Percentiles rank a stretch among this genome's conserved stretches.
Conservation (phyloP, 2,113 vertebrate genomes). For the Sturnus vulgaris region DNA sequence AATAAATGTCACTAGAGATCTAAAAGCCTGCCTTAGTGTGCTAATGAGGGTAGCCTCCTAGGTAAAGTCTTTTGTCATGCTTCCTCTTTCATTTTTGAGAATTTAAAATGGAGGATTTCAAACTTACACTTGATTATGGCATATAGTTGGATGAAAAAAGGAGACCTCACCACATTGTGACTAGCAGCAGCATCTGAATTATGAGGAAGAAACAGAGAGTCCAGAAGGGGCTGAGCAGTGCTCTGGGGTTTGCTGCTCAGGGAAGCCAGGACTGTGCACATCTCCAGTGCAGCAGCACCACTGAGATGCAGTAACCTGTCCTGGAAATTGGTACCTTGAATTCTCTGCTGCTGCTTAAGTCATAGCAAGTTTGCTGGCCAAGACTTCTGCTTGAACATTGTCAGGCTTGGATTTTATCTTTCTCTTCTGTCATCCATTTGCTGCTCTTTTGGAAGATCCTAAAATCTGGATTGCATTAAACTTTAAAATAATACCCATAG, state of each 20-base stretch:
- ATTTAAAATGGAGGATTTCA: not conserved
- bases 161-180: not conserved
- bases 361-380: not conserved
- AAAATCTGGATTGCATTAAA: not conserved
- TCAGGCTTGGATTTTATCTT: not conserved
- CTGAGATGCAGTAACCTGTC: not conserved
- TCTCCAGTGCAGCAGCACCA: not conserved
- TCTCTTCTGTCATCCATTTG: not conserved
- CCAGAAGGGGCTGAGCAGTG: not conserved
- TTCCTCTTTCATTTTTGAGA: not conserved
- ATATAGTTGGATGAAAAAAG: not conserved
- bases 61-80: not conserved
- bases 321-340: not conserved
- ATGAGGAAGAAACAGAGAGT: not conserved
- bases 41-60: not conserved
- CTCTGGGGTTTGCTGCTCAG: not conserved
- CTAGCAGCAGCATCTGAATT: not conserved
- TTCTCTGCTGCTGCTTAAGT: not conserved
- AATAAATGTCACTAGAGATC: not conserved
- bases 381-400: not conserved
- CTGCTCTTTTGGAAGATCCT: not conserved
- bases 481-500: not conserved
- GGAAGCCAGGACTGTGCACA: fast-evolving
- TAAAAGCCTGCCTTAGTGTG: not conserved
- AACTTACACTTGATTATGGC: not conserved